Conservation (phyloP, 2,797 vertebrate species). For the Potorous gilbertii region DNA sequence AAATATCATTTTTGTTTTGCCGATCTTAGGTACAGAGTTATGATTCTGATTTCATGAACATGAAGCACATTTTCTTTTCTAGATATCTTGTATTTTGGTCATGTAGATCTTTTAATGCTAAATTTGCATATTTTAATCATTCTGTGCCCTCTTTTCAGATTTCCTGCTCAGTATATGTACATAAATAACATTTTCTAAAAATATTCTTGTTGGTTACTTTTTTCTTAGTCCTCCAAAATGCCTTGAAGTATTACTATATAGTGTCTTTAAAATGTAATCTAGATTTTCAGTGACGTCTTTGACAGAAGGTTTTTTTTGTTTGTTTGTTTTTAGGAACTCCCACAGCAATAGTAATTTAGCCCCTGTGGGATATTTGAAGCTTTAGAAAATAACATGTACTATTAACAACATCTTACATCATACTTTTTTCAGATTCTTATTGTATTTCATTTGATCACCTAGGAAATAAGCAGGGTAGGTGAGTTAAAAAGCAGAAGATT, state of each 20-base stretch:
- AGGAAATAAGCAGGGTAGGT: background rate
- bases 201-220: background rate
- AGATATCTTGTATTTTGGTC: background rate
- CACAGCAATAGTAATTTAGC: background rate
- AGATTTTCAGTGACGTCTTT: background rate
- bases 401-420: background rate
- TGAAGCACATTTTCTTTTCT: background rate
- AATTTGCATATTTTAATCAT: background rate
- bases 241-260: background rate
- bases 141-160: background rate
- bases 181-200: background rate
- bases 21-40: background rate
- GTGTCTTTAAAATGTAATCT: background rate
- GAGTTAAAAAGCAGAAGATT: background rate
- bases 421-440: background rate
- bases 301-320: background rate
- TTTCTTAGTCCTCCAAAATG: background rate
- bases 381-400: background rate
- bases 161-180: background rate
- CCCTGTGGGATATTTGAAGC: background rate
- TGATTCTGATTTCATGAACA: background rate
- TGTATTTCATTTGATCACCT: background rate
- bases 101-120: background rate
- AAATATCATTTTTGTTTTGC: background rate
- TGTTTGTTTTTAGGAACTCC: background rate